Evolutionary conservation across 2,888 invertebrate genomes (phyloP), one percentile per base, ranked within the genome.

Genomic region (Agapetus fuscipes): DNA sequence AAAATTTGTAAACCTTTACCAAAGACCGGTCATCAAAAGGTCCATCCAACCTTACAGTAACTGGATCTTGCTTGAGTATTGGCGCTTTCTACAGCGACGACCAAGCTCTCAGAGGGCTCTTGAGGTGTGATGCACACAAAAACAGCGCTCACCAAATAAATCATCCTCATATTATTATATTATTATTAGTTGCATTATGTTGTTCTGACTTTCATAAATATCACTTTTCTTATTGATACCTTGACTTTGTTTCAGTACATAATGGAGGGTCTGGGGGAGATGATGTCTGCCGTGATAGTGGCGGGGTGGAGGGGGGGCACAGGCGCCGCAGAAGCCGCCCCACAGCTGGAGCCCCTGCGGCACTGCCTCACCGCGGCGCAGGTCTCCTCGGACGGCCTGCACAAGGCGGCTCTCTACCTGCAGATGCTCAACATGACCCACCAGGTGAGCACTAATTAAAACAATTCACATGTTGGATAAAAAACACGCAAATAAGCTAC

Each of bases 331-430:
- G 29, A 32, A n/a, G 46, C 45, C 3, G 43, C 39, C 3, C 31
- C 39, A 1, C 54, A 60, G 41, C 57, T 63, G 16, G 61, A 59
- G 27, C 54, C 63, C 41, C 58, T 66, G 48, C 57, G 65, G 1
- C 66, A 66, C 58, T 64, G 63, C 50, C 61, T 66, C 2, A 66
- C 67, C 34, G 66, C 67, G 45, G 60, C 67, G 34, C 50, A 54
- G 35, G 56, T 64, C 51, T 65, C 67, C 39, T 64, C 62, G 53
- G 54, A 53, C 39, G 64, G 66, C 0, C 69, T 96, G 51, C 93
- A 94, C 61, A 80, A 89, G 54, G 94, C 95, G 0, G 74, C 88
- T 53, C 80, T 81, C 50, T 95, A 90, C 64, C 87, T 88, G 55
- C 88, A 91, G 53, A 71, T 95, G 49, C 80, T 94, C 43, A 82